Conservation (phyloP, 2,113 vertebrate species). For the Micronycteris hirsuta region DNA sequence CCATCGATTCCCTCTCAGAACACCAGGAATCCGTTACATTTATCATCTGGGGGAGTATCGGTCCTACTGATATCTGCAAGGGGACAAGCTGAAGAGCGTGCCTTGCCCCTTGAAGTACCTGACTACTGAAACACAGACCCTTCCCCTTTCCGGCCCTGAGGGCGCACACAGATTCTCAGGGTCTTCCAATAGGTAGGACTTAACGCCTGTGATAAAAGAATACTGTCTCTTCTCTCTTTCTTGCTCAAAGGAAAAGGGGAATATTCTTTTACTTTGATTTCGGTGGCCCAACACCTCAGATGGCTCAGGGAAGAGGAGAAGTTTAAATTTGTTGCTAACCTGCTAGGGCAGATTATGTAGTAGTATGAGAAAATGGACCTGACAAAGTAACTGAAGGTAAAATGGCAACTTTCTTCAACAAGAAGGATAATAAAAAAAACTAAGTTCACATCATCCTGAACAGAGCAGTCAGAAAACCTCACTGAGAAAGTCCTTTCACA, state of each 20-base stretch:
- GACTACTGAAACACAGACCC: background rate
- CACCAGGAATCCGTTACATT: background rate
- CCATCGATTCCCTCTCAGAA: background rate
- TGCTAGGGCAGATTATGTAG: background rate
- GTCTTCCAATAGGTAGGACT: background rate
- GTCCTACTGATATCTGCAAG: background rate
- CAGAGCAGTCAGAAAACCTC: background rate
- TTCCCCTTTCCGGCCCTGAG: background rate
- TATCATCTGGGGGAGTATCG: background rate
- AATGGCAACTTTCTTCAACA: background rate
- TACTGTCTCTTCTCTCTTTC: background rate
- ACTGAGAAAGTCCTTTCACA: background rate
- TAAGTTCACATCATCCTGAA: background rate
- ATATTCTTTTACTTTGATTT: background rate
- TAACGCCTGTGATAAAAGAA: background rate
- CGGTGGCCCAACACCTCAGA: background rate
- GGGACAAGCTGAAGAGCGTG: background rate
- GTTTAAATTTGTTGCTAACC: background rate
- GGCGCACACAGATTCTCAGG: background rate
- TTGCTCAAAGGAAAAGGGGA: background rate
- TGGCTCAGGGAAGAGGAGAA: background rate
- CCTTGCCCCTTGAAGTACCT: background rate
- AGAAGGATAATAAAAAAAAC: background rate
- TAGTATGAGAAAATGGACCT: background rate
- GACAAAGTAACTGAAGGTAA: background rate